Evolutionary conservation across 2,113 vertebrate genomes (phyloP).

Genomic region (Ctenodactylus gundi): DNA sequence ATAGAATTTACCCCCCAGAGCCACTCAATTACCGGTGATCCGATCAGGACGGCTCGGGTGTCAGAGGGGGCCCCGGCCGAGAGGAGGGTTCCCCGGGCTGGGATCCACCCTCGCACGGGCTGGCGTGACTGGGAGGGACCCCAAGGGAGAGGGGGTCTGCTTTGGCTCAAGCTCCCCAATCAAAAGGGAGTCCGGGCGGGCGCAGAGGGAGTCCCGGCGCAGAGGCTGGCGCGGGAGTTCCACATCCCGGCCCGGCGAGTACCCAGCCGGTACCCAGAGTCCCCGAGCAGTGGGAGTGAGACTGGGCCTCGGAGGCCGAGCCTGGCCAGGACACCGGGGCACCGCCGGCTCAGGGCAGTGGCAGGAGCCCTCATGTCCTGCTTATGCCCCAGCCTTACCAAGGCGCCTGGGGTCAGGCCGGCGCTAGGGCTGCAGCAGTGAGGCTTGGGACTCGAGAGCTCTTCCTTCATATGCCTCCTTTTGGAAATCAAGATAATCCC

Average conservation of each 20-base stretch:
- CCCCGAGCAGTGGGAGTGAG: too few relatives aligned
- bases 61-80: slow-evolving; percentile 65
- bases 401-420: background rate
- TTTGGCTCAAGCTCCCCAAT: background rate
- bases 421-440: background rate
- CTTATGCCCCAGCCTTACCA: background rate
- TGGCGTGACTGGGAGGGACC: background rate
- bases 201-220: background rate
- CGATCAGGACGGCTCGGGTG: slow-evolving; percentile 68
- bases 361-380: background rate
- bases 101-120: background rate
- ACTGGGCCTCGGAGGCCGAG: too few relatives aligned
- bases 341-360: too few relatives aligned
- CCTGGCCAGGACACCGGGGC: too few relatives aligned
- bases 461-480: background rate
- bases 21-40: slow-evolving; percentile 72
- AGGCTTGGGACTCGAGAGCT: too few relatives aligned
- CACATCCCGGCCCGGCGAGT: background rate
- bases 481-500: background rate
- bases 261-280: too few relatives aligned
- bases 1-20: slow-evolving; percentile 77
- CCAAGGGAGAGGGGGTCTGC: background rate
- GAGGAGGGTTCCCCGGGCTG: background rate
- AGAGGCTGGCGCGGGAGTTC: background rate
- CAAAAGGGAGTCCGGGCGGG: background rate